Evolutionary conservation across 2,113 vertebrate genomes (phyloP).

Genomic region (Vireo altiloquus): DNA sequence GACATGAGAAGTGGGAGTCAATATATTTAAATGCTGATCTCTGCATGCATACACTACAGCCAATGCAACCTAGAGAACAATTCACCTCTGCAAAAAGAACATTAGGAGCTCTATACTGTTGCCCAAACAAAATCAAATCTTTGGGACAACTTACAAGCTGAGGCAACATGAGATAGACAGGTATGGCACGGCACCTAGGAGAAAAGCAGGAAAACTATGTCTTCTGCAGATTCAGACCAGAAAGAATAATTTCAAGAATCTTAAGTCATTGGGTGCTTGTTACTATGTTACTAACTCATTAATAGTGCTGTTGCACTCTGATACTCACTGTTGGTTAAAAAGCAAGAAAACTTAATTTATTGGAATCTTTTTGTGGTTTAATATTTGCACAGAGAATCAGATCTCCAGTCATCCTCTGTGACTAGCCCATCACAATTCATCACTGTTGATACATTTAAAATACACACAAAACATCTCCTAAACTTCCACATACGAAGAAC

Average conservation of each 20-base stretch:
- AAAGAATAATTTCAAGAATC: not conserved
- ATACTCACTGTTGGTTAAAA: not conserved
- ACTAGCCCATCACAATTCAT: not conserved
- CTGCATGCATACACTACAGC: not conserved
- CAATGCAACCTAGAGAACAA: not conserved
- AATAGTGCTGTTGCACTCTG: not conserved
- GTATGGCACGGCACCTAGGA: accelerated
- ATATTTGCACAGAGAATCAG: not conserved
- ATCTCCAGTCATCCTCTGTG: not conserved
- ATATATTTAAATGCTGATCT: not conserved
- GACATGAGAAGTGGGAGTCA: not conserved
- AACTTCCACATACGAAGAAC: not conserved
- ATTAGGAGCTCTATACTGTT: not conserved
- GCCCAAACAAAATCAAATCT: not conserved
- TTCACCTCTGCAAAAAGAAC: not conserved
- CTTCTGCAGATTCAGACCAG: not conserved
- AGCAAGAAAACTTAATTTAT: not conserved
- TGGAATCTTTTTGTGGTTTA: not conserved
- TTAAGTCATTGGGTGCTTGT: not conserved
- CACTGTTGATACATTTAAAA: not conserved
- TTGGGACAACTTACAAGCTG: not conserved
- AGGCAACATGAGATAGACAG: not conserved
- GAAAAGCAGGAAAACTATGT: not conserved
- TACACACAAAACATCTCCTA: not conserved
- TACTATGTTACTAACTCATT: not conserved